Evolutionary conservation across 2,888 invertebrate species (phyloP).

Genomic region (Cheilosia pagana): DNA sequence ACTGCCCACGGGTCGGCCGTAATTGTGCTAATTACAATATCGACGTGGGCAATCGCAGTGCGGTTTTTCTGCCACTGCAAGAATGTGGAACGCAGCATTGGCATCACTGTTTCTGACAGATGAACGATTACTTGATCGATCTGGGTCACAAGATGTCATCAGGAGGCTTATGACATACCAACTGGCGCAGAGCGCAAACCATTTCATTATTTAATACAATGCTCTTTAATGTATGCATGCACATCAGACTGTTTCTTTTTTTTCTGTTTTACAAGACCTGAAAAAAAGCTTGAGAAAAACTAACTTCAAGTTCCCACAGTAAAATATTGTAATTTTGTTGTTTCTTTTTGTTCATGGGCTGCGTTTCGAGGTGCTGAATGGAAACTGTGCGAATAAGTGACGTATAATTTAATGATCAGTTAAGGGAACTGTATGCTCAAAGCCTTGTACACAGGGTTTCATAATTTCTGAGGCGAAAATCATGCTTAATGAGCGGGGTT

Average conservation of each 20-base stretch:
- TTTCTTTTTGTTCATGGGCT: conserved; percentile 11
- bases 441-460: conserved; percentile 50
- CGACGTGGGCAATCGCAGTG: conserved; percentile 37
- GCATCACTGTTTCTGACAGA: conserved; percentile 30
- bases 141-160: conserved; percentile 62
- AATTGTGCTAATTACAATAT: conserved; percentile 65
- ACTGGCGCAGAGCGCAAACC: conserved; percentile 33
- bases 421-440: conserved; percentile 23
- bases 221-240: conserved; percentile 54
- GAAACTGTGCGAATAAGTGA: conserved; percentile 40
- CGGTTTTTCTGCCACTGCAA: conserved; percentile 26
- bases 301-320: conserved; percentile 62
- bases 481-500: conserved; percentile 37
- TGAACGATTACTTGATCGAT: conserved; percentile 44
- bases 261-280: conserved; percentile 40
- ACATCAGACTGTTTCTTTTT: conserved; percentile 1
- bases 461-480: conserved; percentile 51
- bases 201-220: conserved; percentile 57
- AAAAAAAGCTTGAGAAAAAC: conserved; percentile 59
- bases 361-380: conserved; percentile 31
- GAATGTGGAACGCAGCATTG: conserved; percentile 35
- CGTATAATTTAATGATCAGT: conserved; percentile 39
- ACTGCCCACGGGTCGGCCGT: conserved; percentile 50
- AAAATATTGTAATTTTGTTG: conserved; percentile 27
- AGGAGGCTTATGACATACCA: conserved; percentile 53